Evolutionary conservation across 2,888 invertebrate genomes (phyloP).

Genomic region (Nasonia oneida): DNA sequence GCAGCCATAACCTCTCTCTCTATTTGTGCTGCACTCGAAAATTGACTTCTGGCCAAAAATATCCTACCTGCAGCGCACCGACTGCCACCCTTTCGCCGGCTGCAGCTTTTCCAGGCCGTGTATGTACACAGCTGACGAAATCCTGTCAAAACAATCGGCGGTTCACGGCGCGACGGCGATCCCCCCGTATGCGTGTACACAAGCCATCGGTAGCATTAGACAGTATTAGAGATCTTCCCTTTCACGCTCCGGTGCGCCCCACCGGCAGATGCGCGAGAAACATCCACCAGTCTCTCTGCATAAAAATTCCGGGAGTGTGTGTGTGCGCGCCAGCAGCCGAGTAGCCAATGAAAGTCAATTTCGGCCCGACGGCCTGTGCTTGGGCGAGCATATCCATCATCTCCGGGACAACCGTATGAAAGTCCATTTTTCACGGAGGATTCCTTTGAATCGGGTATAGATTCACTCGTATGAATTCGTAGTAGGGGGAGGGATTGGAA

Average conservation of each 20-base stretch:
- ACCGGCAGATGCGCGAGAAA: constrained; percentile 34
- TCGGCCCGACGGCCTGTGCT: neutral
- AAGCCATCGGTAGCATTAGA: neutral
- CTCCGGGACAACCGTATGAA: constrained; percentile 55
- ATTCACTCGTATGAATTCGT: constrained; percentile 35
- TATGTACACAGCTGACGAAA: constrained; percentile 71
- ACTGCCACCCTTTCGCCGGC: constrained; percentile 18
- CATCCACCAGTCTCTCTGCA: constrained; percentile 51
- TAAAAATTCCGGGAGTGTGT: constrained; percentile 61
- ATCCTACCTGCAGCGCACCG: constrained; percentile 59
- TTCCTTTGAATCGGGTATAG: constrained; percentile 40
- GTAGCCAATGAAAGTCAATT: constrained; percentile 60
- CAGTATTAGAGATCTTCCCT: constrained; percentile 31
- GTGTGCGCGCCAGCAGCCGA: neutral
- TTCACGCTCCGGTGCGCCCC: constrained; percentile 29
- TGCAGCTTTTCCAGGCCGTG: constrained; percentile 58
- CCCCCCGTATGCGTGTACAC: neutral
- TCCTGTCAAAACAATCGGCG: constrained; percentile 70
- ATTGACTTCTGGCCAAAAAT: constrained; percentile 75
- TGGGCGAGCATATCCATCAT: constrained; percentile 52
- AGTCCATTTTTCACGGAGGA: constrained; percentile 53
- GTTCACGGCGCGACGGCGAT: neutral
- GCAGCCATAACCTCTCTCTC: constrained; percentile 39
- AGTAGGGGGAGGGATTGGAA: neutral
- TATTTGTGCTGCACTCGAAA: constrained; percentile 74